A percentile compares a stretch with the other conserved stretches of the same genome.
Conservation (phyloP, 2,888 invertebrate genomes). For the Digitonthophagus gazella region DNA sequence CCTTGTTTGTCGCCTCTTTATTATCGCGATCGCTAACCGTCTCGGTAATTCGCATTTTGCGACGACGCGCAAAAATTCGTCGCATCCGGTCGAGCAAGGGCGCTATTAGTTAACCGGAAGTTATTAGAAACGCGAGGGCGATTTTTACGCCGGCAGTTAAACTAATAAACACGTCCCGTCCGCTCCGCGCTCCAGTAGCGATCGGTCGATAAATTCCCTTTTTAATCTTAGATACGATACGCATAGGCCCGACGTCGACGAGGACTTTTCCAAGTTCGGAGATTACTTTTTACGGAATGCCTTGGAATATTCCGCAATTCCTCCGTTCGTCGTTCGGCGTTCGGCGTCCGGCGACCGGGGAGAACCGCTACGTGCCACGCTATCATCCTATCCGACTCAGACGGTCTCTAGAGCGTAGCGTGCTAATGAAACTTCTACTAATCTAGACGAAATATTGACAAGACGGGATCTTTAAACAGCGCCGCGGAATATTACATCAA, state of each 20-base stretch:
- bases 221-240: conserved; percentile 15
- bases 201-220: conserved; percentile 13
- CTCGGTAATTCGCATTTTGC: no score
- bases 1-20: neutral
- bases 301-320: neutral
- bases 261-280: neutral
- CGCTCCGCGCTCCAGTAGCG: neutral
- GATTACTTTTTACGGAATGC: neutral
- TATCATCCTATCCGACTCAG: neutral
- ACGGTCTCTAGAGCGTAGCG: neutral
- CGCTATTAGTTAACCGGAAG: neutral
- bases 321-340: no score
- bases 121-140: neutral
- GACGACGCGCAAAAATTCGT: no score
- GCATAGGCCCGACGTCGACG: neutral
- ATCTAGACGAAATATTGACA: neutral
- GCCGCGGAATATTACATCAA: neutral
- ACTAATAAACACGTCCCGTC: neutral
- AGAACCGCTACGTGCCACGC: neutral
- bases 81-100: no score
- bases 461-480: neutral
- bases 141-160: neutral
- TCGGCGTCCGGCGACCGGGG: no score
- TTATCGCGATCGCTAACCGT: no score
- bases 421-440: neutral